Base-by-base conservation (phyloP, 1,140 invertebrate species). In the Nylanderia fulva region DNA sequence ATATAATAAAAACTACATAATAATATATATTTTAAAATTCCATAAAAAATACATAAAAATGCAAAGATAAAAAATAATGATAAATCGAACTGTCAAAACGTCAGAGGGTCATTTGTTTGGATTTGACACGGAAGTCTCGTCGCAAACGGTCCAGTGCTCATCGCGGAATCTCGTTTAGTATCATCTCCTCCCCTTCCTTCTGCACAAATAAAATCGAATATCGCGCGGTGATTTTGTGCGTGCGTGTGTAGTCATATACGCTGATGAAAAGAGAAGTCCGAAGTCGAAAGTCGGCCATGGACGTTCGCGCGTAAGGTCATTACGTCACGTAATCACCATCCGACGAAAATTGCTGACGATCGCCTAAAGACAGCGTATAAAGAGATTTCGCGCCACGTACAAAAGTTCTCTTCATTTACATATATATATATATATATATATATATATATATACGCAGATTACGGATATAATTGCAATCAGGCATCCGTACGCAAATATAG, bases 251-350 rank as follows among this genome's bases (percentile, higher is more conserved):
- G 4, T 80, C 21, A 36, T 9, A 21, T 24, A 36, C 21, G 39
- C 11, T 45, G 45, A 39, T 45, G 45, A 39, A 29, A 58, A 48
- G 61, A 68, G 61, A 45, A 11, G 60, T 27, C 39, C 48, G 45
- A 39, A 45, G 27, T 24, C 42, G 84, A 85, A 85, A 85, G 84
- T 85, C 84, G 84, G 84, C 64, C 84, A 85, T 27, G 84, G 84
- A 85, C 84, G 54, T 21, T 68, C 84, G 84, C 84, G 84, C 74
- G 36, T 80, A 79, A 79, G 63, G 42, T 68, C 48, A 36, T 80
- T 66, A 66, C 71, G 82, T 84, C 82, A 77, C 29, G 45, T 84
- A 84, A 84, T 84, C 82, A 52, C 42, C 48, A 64, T 33, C 63
- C 33, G 13, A 82, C 83, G 48, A 79, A 85, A 85, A 85, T 85